Evolutionary conservation across 30 jellyfish, hydroid and myxozoan genomes (phyloP), one percentile per base, ranked within the genome.

Genomic region (Hydractinia symbiolongicarpus): DNA sequence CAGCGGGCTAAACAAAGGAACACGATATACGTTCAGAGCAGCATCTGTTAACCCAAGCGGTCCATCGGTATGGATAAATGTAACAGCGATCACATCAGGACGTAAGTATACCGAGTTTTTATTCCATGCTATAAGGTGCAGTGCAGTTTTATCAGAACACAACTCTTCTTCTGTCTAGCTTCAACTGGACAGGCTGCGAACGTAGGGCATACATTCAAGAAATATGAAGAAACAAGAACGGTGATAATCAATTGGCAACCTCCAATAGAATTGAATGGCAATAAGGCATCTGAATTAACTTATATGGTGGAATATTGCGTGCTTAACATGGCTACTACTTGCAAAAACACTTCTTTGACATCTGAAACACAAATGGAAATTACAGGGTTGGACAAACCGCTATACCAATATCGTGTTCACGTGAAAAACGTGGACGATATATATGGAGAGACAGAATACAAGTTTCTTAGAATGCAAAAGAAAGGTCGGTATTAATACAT

Each of bases 31-130:
- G 49, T 51, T 74, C 67, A 21, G 83, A 50, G 83, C 54, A 5
- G 66, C 51, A 55, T 66, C 83, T 5, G 15, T 74, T 16, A 74
- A 74, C 40, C 83, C 83, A 50, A 74, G 83, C 4, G 83, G 83
- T 55, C 21, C 68, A 49, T 55, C 70, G 20, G 54, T 53, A 66
- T 66, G 76, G 76, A 30, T 30, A 30, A 30, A 30, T 30, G 44
- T 30, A 30, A 30, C 44, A 30, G 44, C 44, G 44, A 30, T 30
- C 44, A 30, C 44, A 30, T 30, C 44, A 30, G 44, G 44, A 30
- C 44, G 44, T 30, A 30, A 30, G 44, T 30, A 30, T 30, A 30
- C 44, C 44, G 44, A 1, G 2, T 30, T 30, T 1, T 30, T 30
- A 30, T 30, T 30, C 44, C 44, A 30, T 30, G 44, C 44, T 30